Evolutionary conservation across 2,888 invertebrate genomes (phyloP), one percentile per base, ranked within the genome.

Genomic region (Serripes groenlandicus): DNA sequence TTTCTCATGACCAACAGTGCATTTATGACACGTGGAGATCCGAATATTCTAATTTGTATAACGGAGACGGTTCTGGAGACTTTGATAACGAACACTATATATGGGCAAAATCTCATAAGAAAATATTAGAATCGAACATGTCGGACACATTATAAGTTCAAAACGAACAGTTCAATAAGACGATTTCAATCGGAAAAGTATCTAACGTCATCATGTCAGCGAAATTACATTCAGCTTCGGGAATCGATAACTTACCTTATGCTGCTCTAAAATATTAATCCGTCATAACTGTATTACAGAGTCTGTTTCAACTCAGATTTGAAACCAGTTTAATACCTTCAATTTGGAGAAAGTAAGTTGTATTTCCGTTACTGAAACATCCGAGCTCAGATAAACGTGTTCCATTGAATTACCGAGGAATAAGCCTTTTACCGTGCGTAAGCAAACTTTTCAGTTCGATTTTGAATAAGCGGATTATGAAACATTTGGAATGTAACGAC

Each of bases 381-480:
- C 7, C 26, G 21, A 49, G 26, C 28, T 64, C 74, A 4, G 64
- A 74, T 34, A 62, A 64, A 66, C 34, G 69, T 32, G 35, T 62
- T 26, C 62, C 60, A 3, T 18, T 62, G 26, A 62, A 74, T 21
- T 79, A 75, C 32, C 35, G 77, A 2, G 66, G 68, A 21, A 64
- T 73, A 28, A 74, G 69, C n/a, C 28, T 85, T 9, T 54, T 85
- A 1, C 79, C 73, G 5, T 66, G 79, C 28, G 64, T 79, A 26
- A 66, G 66, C 26, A 85, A 85, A 66, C 58, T 85, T 4, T 85
- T 80, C 64, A 74, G 52, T 49, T 23, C 70, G 18, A 34, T 85
- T 18, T 32, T 32, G 18, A 64, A 54, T 77, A 18, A 80, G 83
- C 49, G 79, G 1, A 18, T 83, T 0, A 49, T 70, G 18, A 26